Evolutionary conservation across 2,113 vertebrate species (phyloP), one percentile per base, ranked within the genome.

Genomic region (Beaufortia kweichowensis): DNA sequence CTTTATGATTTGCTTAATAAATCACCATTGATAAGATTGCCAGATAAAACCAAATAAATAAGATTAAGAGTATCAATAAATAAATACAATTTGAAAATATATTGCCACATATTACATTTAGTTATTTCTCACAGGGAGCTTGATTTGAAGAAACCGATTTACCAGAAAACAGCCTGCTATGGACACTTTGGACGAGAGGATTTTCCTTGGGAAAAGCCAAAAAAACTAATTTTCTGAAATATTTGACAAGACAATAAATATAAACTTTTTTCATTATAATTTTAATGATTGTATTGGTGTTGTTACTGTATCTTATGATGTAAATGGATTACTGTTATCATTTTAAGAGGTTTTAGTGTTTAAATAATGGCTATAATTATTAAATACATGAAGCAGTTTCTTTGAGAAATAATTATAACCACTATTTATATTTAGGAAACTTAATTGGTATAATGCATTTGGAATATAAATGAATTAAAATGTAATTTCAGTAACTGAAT

Each of bases 181-280:
- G 91, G 91, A 41, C 91, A 92, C 84, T 92, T 92, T 29, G 91
- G 91, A 69, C 84, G 91, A 76, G 85, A 87, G 1, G 89, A 88
- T 68, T 93, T 92, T 82, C 86, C 91, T 4, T 92, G 91, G 91
- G 91, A 92, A 15, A 86, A 90, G 65, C 84, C 90, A 0, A 91
- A 92, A 67, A n/a, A 83, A 31, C 81, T 92, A 75, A 66, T 86
- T 29, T 82, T 89, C 59, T 91, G 82, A 88, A 39, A 17, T 21
- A n/a, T 21, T 53, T 53, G 8, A n/a, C 14, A 19, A 2, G 8
- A n/a, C 19, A n/a, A 50, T n/a, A 5, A 50, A 50, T 21, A n/a
- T n/a, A 14, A 21, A 9, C 48, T 21, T 53, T 19, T 53, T 17
- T 3, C 43, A 17, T 15, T 4, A 48, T 17, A 46, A 19, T 5